Evolutionary conservation across 2,797 vertebrate genomes (phyloP), one percentile per base, ranked within the genome.

Genomic region (Meriones psammophilus): DNA sequence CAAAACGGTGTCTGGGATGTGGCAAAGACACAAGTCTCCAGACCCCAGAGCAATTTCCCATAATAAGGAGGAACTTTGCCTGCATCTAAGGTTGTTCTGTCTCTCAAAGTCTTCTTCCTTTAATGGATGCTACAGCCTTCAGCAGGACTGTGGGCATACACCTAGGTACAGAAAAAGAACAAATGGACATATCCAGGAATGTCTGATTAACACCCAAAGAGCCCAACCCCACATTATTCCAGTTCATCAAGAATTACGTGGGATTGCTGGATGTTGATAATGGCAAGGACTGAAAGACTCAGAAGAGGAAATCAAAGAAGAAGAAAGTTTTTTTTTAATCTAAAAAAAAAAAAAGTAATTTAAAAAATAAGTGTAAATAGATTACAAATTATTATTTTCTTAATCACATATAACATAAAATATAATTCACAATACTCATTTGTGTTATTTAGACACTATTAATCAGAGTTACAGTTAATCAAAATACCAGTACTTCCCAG

Each of bases 311-410:
- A 50, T 78, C 24, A 68, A 73, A 30, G 77, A 39, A 36, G 13
- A 88, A 85, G 83, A 68, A 64, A 80, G 80, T 18, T 20, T 36
- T 50, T 20, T 36, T 42, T 42, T 42, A 42, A 42, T 42, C 3
- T 83, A 22, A 60, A 26, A 54, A 39, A 60, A 26, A 54, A 39
- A 69, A 54, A 14, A 62, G 66, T 60, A 69, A 73, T 86, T 84
- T 36, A 42, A 90, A 80, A 96, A 80, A 79, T 81, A 93, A 76
- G 62, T 62, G 90, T 79, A 87, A 94, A 24, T 54, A 26, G 0
- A 36, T 94, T 96, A 14, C 54, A 77, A 66, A 76, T 92, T 64
- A 86, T 74, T 74, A 77, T 76, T 88, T 88, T 24, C 73, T 24
- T 73, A 60, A 30, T 46, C 39, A n/a, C 7, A 77, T 50, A 17